These are phyloP conservation scores for Brenthis hecate DNA, from an alignment of 2,888 invertebrate species.

Conservation along the genomic window DNA sequence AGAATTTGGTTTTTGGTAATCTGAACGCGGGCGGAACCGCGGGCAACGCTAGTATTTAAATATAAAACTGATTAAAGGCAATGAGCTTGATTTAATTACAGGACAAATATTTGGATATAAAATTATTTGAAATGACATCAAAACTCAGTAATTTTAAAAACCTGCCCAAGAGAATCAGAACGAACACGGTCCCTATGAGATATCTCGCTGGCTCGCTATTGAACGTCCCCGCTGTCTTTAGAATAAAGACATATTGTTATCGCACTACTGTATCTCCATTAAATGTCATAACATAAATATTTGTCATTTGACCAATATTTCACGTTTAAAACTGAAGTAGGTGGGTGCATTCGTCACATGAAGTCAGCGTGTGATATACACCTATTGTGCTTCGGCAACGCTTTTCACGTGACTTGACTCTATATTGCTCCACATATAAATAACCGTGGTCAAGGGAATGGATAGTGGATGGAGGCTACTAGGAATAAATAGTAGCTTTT, in stretches of 20 bases:
- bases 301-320: slow-evolving; percentile 14
- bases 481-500: no score
- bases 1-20: no score
- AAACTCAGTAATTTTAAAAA: no score
- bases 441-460: background rate
- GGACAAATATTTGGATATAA: no score
- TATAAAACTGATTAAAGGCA: no score
- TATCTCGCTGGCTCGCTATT: background rate
- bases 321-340: slow-evolving; percentile 16
- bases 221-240: background rate
- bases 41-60: no score
- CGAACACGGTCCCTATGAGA: no score
- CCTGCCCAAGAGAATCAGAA: no score
- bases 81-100: no score
- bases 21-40: no score
- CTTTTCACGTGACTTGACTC: slow-evolving; percentile 10
- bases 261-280: slow-evolving; percentile 11
- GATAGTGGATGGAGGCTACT: no score
- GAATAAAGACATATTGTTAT: slow-evolving; percentile 16
- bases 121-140: no score
- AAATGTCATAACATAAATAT: slow-evolving; percentile 5
- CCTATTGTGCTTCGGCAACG: background rate
- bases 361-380: slow-evolving; percentile 1
- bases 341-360: slow-evolving; percentile 19
- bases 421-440: background rate